phyloP scores from a whole-genome alignment of 2,797 vertebrate species.

The Cottoperca gobio region DNA sequence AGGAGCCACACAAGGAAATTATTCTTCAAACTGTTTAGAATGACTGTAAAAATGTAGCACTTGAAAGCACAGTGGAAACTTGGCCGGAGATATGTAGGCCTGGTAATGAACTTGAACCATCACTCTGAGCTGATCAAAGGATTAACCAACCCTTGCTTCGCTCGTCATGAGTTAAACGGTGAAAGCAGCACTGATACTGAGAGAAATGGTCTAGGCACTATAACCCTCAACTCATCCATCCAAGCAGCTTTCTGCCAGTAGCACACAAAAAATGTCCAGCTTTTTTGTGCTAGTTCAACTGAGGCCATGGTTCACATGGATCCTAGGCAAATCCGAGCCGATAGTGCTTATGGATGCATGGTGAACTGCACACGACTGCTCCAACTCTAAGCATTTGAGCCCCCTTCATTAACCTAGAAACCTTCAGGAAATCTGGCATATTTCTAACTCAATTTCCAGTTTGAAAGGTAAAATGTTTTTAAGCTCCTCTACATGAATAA shows the following conservation, averaged over 20 bases:
- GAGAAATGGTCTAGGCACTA: background rate
- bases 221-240: background rate
- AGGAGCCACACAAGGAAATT: background rate
- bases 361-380: constrained; percentile 15
- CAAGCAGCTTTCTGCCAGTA: background rate
- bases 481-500: constrained; percentile 36
- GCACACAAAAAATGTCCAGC: constrained; percentile 6
- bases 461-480: background rate
- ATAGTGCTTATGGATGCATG: background rate
- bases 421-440: constrained; percentile 1
- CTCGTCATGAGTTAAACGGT: constrained; percentile 25
- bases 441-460: constrained; percentile 8
- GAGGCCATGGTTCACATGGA: background rate
- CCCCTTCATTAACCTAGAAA: constrained; percentile 16
- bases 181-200: constrained; percentile 1
- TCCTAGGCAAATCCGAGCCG: background rate
- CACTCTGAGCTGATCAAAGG: constrained; percentile 51
- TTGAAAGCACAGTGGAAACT: constrained; percentile 44
- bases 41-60: constrained; percentile 22
- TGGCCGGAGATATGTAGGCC: constrained; percentile 22
- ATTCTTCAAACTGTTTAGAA: constrained; percentile 32
- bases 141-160: constrained; percentile 51
- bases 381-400: background rate
- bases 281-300: background rate
- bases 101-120: constrained; percentile 61